Evolutionary conservation across 2,888 invertebrate species (phyloP), one percentile per base, ranked within the genome.

Genomic region (Tortrix viridana): DNA sequence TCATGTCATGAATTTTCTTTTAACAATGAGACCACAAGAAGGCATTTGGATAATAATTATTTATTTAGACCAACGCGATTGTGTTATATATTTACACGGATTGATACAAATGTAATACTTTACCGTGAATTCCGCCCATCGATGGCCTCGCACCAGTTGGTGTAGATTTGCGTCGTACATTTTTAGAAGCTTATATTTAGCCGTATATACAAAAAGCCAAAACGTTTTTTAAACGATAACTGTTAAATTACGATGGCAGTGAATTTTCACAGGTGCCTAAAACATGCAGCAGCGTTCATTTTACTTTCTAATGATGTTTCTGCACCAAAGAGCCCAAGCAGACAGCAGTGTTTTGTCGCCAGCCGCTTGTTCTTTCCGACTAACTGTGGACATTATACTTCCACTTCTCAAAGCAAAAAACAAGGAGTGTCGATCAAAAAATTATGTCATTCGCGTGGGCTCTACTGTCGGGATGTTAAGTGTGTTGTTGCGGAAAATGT

Each of bases 1-100:
- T 20, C 26, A 41, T 49, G 41, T 20, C 26, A 41, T 49, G 41
- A 48, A 19, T 12, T 19, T 41, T 26, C 5, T 38, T 26, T 48
- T 43, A 86, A 87, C 88, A 84, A 74, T 83, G 88, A 87, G 84
- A 85, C 86, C 88, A 87, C 88, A 86, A 83, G 26, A 55, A 71
- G 72, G 72, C 72, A 55, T 32, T 26, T 12, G 9, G 9, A 26
- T 26, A 26, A 26, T 26, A 1, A 26, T 26, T 2, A 26, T 9
- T 26, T 26, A 9, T 26, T 26, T 9, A 9, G 9, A 26, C 12
- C 26, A 26, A 0, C 26, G 14, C 32, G 50, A 20, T 22, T 55
- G 44, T 37, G 26, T 26, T 26, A 32, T 26, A 32, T 37, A 7
- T 23, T 22, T 50, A 23, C 49, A 49, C 26, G 9, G 6, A 16